A percentile compares a stretch with the other conserved stretches of the same genome.
These are phyloP conservation scores for Coenonympha glycerion DNA, from an alignment of 2,888 invertebrate genomes.

Conservation along the genomic window DNA sequence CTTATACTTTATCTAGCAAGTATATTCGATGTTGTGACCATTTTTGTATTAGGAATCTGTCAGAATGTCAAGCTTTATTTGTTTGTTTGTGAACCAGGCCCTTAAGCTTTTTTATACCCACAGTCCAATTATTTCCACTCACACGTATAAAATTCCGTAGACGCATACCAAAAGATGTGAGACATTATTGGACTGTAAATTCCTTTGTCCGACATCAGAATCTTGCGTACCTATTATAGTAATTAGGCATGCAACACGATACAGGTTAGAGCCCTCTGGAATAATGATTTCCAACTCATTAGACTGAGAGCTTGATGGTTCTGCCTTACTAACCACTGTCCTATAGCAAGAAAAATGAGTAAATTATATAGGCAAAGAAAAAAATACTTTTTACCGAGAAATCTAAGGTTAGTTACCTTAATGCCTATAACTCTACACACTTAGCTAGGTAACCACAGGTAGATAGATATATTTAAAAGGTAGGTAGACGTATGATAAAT, in stretches of 20 bases:
- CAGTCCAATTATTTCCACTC: too few relatives aligned
- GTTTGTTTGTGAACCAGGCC: too few relatives aligned
- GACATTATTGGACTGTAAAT: slow-evolving; percentile 5
- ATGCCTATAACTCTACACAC: neutral
- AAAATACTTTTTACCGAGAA: neutral
- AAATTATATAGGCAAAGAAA: slow-evolving; percentile 6
- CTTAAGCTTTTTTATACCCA: too few relatives aligned
- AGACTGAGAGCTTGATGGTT: slow-evolving; percentile 5
- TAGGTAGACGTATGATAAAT: neutral
- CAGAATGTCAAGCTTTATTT: too few relatives aligned
- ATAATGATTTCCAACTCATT: slow-evolving; percentile 13
- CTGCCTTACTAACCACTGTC: slow-evolving; percentile 6
- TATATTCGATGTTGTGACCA: too few relatives aligned
- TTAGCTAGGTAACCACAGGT: too few relatives aligned
- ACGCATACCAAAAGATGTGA: neutral
- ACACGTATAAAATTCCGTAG: neutral
- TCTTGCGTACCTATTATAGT: slow-evolving; percentile 15
- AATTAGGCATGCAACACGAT: slow-evolving; percentile 18
- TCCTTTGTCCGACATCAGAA: slow-evolving; percentile 8
- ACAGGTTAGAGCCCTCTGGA: slow-evolving; percentile 17
- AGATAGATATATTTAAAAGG: neutral
- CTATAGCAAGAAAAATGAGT: slow-evolving; percentile 1
- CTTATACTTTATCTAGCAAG: too few relatives aligned
- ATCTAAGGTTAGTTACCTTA: neutral
- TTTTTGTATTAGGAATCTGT: too few relatives aligned